Evolutionary conservation across 2,888 invertebrate species (phyloP).

Genomic region (Cecidostiba fungosa): DNA sequence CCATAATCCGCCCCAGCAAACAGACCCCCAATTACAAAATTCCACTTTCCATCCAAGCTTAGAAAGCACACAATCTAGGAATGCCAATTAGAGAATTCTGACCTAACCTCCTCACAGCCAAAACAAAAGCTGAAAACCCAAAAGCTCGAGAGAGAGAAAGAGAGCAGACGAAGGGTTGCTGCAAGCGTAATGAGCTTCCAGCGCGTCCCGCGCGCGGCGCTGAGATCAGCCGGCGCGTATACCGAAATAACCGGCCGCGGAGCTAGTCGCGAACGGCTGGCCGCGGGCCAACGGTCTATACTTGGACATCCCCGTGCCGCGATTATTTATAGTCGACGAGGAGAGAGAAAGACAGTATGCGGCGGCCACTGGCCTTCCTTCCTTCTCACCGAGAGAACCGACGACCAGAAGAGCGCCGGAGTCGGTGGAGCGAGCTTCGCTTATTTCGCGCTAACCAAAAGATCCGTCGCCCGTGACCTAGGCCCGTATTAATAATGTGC

Average conservation of each 20-base stretch:
- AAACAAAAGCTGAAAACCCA: background rate
- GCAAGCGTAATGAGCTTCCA: background rate
- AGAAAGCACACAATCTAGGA: background rate
- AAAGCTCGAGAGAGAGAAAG: background rate
- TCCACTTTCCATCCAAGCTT: background rate
- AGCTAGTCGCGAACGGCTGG: conserved; percentile 81
- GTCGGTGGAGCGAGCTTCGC: background rate
- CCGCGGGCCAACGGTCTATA: conserved; percentile 91
- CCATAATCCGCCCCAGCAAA: background rate
- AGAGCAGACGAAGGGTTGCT: background rate
- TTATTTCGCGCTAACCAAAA: background rate
- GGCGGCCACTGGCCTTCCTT: conserved; percentile 80
- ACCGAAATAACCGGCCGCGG: conserved; percentile 51
- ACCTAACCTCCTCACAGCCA: background rate
- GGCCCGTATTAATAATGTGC: conserved; percentile 78
- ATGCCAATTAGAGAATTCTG: background rate
- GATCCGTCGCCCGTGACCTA: conserved; percentile 82
- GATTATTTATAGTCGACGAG: conserved; percentile 86
- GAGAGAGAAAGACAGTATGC: conserved; percentile 64
- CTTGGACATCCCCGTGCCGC: conserved; percentile 88
- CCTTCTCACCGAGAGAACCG: conserved; percentile 19
- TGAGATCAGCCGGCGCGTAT: conserved; percentile 5
- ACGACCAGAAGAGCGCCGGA: background rate
- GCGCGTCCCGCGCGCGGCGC: conserved; percentile 27
- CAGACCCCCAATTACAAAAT: conserved; percentile 11